Conservation (phyloP, 2,888 invertebrate species). For the Uloborus plumipes region DNA sequence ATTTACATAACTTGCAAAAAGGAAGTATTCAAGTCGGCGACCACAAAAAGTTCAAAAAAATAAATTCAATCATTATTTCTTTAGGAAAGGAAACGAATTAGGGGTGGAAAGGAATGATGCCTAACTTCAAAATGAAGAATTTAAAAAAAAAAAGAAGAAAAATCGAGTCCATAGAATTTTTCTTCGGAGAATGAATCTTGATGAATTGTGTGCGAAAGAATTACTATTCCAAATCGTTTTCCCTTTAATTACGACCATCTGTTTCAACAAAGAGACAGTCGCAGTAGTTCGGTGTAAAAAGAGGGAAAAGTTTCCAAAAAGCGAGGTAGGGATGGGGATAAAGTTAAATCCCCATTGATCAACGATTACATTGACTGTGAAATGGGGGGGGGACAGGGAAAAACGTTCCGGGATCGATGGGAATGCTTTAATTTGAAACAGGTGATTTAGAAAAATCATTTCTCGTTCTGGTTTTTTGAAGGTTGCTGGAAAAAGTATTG, state of each 20-base stretch:
- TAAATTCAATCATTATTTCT: conserved; percentile 38
- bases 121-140: not conserved
- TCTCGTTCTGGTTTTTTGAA: not conserved
- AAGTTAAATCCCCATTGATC: conserved; percentile 50
- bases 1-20: not conserved
- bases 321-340: conserved; percentile 1
- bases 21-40: no score
- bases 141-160: conserved; percentile 5
- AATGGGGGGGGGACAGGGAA: not conserved
- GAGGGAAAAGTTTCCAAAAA: not conserved
- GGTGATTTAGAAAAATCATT: conserved; percentile 27
- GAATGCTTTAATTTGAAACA: conserved; percentile 43
- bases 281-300: not conserved
- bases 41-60: conserved; percentile 9
- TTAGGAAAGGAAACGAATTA: not conserved
- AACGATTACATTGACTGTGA: conserved; percentile 37
- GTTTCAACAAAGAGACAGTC: conserved; percentile 63
- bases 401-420: conserved; percentile 29
- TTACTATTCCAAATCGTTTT: conserved; percentile 62
- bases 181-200: conserved; percentile 17
- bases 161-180: conserved; percentile 33
- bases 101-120: not conserved
- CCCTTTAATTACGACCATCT: conserved; percentile 62
- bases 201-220: conserved; percentile 59
- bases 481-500: not conserved